A percentile compares a stretch with the other conserved stretches of the same genome.
phyloP scores from a whole-genome alignment of 2,888 invertebrate genomes.

The Eilema sororculum region DNA sequence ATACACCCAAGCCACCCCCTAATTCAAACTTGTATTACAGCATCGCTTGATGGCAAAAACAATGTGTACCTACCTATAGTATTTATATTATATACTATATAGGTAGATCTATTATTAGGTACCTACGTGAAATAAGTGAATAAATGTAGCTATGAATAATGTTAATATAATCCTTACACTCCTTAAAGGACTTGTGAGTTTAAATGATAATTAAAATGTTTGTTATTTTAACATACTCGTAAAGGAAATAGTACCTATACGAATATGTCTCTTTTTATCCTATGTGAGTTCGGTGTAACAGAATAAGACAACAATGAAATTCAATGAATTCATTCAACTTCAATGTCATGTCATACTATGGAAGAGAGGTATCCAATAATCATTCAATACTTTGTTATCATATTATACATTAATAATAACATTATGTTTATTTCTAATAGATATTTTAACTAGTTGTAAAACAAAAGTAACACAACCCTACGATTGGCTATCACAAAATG shows the following conservation, averaged over 20 bases:
- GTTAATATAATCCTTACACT: too few relatives aligned
- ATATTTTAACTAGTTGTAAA: neutral
- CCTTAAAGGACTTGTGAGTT: neutral
- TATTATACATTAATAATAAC: neutral
- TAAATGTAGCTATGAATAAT: neutral
- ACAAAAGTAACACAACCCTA: neutral
- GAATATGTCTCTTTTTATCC: slow-evolving; percentile 57
- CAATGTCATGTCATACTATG: slow-evolving; percentile 75
- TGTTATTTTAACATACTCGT: slow-evolving; percentile 13
- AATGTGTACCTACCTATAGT: neutral
- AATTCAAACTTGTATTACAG: neutral
- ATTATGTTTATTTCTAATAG: neutral
- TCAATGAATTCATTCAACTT: slow-evolving; percentile 69
- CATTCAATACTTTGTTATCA: slow-evolving; percentile 26
- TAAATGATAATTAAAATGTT: neutral
- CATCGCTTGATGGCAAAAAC: neutral
- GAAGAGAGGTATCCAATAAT: slow-evolving; percentile 53
- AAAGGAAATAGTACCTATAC: slow-evolving; percentile 19
- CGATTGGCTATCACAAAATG: neutral
- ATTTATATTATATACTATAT: too few relatives aligned
- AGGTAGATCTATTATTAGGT: neutral
- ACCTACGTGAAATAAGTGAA: too few relatives aligned
- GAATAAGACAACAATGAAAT: slow-evolving; percentile 59
- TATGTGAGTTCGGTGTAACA: slow-evolving; percentile 46
- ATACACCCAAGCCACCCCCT: neutral